Conservation (phyloP, 2,113 vertebrate species). For the Synchiropus splendidus region DNA sequence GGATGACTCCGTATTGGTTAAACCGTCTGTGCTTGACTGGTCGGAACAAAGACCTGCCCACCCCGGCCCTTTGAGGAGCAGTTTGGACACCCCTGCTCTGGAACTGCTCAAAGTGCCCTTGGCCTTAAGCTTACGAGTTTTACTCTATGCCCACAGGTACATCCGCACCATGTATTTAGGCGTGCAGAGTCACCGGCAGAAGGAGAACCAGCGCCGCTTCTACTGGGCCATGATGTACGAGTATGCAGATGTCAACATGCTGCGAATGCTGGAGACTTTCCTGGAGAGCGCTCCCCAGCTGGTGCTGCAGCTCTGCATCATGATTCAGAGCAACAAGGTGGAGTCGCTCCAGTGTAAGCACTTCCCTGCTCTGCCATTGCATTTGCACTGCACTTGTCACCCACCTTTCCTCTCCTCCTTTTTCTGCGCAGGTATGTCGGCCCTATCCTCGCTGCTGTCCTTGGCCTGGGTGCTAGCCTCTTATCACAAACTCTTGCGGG, state of each 20-base stretch:
- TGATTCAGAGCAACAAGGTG: conserved; percentile 98
- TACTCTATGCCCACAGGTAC: conserved; percentile 67
- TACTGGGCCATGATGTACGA: conserved; percentile 99
- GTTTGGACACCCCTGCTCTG: no score
- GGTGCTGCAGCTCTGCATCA: conserved; percentile 99
- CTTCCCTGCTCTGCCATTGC: no score
- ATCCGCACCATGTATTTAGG: conserved; percentile 98
- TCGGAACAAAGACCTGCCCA: no score
- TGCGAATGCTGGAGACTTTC: conserved; percentile 96
- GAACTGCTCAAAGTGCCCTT: no score
- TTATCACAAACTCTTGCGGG: conserved; percentile 99
- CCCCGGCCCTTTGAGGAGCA: no score
- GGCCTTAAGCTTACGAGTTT: not conserved
- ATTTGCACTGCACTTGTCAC: no score
- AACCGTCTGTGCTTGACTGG: no score
- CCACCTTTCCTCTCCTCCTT: conserved; percentile 5
- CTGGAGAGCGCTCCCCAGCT: conserved; percentile 97
- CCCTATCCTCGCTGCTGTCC: conserved; percentile 94
- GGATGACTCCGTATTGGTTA: no score
- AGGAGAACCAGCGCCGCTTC: conserved; percentile 96
- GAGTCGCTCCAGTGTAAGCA: conserved; percentile 97
- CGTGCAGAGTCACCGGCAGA: conserved; percentile 92
- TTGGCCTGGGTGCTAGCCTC: conserved; percentile 99
- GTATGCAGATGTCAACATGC: conserved; percentile 98
- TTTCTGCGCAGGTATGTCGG: conserved; percentile 79